These are phyloP conservation scores for Taenioides sp. DNA, from an alignment of 2,797 vertebrate genomes.

Conservation along the genomic window DNA sequence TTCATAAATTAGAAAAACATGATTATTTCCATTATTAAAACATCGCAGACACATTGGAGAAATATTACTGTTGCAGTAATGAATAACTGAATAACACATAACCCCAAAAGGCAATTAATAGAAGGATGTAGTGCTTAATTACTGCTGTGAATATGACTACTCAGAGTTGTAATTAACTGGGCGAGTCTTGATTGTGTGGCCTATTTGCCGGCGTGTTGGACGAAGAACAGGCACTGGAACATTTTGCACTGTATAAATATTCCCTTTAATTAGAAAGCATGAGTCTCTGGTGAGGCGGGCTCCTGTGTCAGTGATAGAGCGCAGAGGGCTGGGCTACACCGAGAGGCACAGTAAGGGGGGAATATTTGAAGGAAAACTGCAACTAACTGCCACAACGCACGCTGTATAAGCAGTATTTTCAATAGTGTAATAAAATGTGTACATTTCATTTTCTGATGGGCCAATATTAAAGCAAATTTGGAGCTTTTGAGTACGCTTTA, in stretches of 20 bases:
- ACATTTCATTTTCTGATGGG: no score
- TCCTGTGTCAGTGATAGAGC: constrained; percentile 49
- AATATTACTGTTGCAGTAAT: constrained; percentile 29
- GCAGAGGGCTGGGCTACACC: constrained; percentile 44
- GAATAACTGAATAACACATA: constrained; percentile 1
- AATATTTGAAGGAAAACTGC: not conserved
- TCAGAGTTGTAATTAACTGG: constrained; percentile 74
- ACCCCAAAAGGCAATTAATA: constrained; percentile 3
- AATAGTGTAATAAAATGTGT: not conserved
- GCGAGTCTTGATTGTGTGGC: constrained; percentile 63
- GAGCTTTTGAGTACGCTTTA: not conserved
- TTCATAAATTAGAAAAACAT: not conserved
- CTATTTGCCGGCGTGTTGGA: constrained; percentile 69
- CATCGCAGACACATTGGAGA: constrained; percentile 14
- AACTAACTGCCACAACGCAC: not conserved
- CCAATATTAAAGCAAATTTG: not conserved
- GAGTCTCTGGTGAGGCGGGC: constrained; percentile 49
- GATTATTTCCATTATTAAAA: not conserved
- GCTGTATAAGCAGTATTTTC: not conserved
- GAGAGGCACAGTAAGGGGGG: constrained; percentile 25
- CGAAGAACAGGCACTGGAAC: constrained; percentile 50
- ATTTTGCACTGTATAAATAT: constrained; percentile 59
- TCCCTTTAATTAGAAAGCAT: constrained; percentile 72
- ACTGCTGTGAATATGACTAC: constrained; percentile 63
- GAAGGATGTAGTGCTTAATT: constrained; percentile 43